Evolutionary conservation across 2,113 vertebrate genomes (phyloP), one percentile per base, ranked within the genome.

Genomic region (Ornithorhynchus anatinus): DNA sequence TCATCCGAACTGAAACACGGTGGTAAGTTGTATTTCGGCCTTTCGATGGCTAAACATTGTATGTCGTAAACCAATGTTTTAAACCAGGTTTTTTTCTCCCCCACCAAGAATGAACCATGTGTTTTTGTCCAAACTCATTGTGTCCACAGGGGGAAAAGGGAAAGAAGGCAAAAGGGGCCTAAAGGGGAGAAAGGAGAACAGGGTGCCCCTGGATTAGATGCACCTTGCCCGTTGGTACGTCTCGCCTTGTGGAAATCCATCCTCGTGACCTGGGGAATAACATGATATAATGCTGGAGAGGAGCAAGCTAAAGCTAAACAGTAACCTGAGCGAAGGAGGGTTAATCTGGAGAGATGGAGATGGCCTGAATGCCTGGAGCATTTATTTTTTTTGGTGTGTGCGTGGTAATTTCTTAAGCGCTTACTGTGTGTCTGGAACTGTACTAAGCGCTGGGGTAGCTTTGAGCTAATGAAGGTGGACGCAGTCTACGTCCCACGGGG

Each of bases 161-260:
- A 96, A 99, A 98, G 95, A 99, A 95, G 97, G 97, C 94, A 99
- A 98, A 99, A 98, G 92, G 98, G 98, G 94, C 98, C 97, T 93
- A 99, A 99, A 96, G 98, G 98, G 95, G 98, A 99, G 95, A 99
- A 99, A 98, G 98, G 97, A 96, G 98, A 99, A 96, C 98, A 99
- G 96, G 97, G 98, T 95, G 97, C 97, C 85, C 98, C 98, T 91
- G 98, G 98, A 97, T 98, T 99, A 97, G 98, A 99, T 97, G 98
- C 98, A 93, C 98, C 98, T 92, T 99, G 98, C 95, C 98, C 98
- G 83, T 97, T 99, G 98, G 97, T 99, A 99, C 92, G 98, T 99
- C 85, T 91, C 79, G n/a, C 87, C 77, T 92, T 79, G 54, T 88
- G 87, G 87, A 92, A 85, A 71, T 86, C 17, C 20, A 45, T 85